phyloP scores from a whole-genome alignment of 2,797 vertebrate genomes.

The Sebastes matsubarae region DNA sequence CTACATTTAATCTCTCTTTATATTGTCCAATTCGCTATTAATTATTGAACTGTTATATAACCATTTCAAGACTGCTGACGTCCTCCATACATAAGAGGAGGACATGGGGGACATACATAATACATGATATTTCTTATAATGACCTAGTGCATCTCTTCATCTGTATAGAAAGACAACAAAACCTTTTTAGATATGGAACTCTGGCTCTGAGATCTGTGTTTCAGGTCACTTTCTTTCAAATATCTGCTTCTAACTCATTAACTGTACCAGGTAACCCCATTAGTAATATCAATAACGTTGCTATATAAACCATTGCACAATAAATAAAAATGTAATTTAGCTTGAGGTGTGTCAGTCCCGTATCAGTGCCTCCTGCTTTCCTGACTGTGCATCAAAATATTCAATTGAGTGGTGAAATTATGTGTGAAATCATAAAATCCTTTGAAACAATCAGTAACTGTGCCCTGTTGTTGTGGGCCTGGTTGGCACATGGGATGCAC shows the following conservation, averaged over 20 bases:
- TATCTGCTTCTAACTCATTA: not conserved
- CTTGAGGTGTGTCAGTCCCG: not conserved
- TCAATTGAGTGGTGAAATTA: constrained; percentile 1
- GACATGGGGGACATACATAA: not conserved
- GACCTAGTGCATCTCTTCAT: not conserved
- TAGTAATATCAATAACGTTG: not conserved
- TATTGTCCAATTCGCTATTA: not conserved
- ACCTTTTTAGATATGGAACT: not conserved
- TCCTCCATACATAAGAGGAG: not conserved
- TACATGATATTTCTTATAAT: not conserved
- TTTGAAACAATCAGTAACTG: constrained; percentile 20
- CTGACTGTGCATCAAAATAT: not conserved
- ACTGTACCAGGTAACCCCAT: not conserved
- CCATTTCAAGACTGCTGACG: not conserved
- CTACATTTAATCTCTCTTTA: not conserved
- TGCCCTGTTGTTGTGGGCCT: constrained; percentile 23
- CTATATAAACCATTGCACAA: not conserved
- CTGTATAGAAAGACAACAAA: not conserved
- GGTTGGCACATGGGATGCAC: constrained; percentile 38
- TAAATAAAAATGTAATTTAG: not conserved
- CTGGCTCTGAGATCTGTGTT: not conserved
- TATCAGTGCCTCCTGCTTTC: not conserved
- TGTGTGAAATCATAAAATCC: constrained; percentile 26
- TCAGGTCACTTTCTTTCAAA: not conserved
- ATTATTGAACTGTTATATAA: not conserved